phyloP scores from a whole-genome alignment of 2,888 invertebrate genomes.

The Cataglyphis rosenhaueri region DNA sequence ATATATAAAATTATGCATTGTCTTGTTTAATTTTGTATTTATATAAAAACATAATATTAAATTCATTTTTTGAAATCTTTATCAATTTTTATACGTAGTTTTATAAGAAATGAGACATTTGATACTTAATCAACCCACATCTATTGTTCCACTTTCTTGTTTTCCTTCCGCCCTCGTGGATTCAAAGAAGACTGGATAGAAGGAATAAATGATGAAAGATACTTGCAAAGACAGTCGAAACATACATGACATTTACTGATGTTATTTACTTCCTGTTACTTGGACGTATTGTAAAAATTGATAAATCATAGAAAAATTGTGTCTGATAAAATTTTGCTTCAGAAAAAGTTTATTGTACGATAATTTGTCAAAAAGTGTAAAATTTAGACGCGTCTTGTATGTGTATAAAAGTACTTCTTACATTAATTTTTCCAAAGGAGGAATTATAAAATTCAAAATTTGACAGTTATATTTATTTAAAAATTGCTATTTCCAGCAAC shows the following conservation, averaged over 20 bases:
- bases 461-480: background rate
- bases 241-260: background rate
- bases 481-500: background rate
- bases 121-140: conserved; percentile 68
- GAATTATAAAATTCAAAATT: background rate
- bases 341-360: background rate
- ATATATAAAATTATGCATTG: background rate
- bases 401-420: background rate
- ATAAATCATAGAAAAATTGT: background rate
- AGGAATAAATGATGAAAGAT: conserved; percentile 22
- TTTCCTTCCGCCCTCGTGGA: conserved; percentile 41
- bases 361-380: background rate
- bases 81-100: background rate
- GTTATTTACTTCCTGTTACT: conserved; percentile 7
- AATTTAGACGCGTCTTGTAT: background rate
- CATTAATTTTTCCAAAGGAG: background rate
- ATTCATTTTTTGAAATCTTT: conserved; percentile 7
- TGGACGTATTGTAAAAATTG: background rate
- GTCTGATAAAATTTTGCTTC: background rate
- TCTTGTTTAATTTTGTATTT: background rate
- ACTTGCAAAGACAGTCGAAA: background rate
- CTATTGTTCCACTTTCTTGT: conserved; percentile 66
- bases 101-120: conserved; percentile 57
- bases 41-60: background rate
- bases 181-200: conserved; percentile 1